Evolutionary conservation across 2,113 vertebrate genomes (phyloP), one percentile per base, ranked within the genome.

Genomic region (Todiramphus saurophagus): DNA sequence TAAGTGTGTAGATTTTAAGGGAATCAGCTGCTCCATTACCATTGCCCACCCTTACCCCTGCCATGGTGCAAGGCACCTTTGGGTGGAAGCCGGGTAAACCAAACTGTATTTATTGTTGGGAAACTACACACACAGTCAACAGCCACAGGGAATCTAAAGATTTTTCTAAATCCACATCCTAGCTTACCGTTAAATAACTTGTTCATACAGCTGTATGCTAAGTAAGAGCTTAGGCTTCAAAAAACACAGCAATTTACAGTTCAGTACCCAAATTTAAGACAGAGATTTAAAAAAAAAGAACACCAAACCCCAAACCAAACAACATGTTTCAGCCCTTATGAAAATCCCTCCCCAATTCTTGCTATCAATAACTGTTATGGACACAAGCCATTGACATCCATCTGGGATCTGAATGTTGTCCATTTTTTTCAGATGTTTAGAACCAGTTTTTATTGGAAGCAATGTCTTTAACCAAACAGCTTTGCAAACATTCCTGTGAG

Each of bases 341-440:
- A 93, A 93, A 94, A 62, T 46, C 43, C 93, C 73, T 70, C 59
- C 76, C 60, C 73, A 43, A 25, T 89, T 93, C 77, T 91, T 75
- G 77, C 90, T 82, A 80, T 94, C 92, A 95, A 78, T 94, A 94
- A 89, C 59, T 16, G 11, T 79, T 79, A 89, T 73, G 86, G 90
- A 90, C 48, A 25, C 23, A 68, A 75, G 95, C 86, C 88, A 94
- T 9, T 23, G 16, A 79, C 12, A 86, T 66, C 90, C 92, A 95
- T 89, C 95, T 96, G 89, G 94, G 94, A 94, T 48, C 89, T 82
- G 89, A 94, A 91, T 4, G 46, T 13, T 66, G 59, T 84, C 94
- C 90, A 90, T 66, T 73, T 90, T 94, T 81, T 93, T 96, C 73
- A 79, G 86, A 88, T 94, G 94, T 90, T 97, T 93, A 96, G 88